Percentiles rank a stretch among this genome's conserved stretches.
Evolutionary conservation across 1,140 invertebrate species (phyloP).

Genomic region (Laupala kohalensis): DNA sequence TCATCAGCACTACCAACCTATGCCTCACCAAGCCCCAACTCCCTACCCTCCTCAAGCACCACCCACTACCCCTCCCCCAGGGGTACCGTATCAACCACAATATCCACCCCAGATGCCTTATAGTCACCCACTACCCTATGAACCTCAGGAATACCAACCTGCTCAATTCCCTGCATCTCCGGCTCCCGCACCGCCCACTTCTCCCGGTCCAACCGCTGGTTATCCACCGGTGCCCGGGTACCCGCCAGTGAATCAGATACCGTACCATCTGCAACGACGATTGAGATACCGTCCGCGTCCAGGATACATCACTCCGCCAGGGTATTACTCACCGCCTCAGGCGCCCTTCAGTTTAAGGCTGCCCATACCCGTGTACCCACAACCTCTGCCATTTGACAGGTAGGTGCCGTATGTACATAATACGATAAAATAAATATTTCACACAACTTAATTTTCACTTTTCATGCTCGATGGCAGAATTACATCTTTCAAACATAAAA

Average conservation of each 20-base stretch:
- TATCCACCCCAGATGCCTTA: background rate
- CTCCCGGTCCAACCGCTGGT: no score
- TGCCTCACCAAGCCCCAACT: background rate
- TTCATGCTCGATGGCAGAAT: no score
- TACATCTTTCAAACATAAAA: no score
- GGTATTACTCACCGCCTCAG: background rate
- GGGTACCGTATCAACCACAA: background rate
- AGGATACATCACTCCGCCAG: background rate
- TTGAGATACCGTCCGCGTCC: background rate
- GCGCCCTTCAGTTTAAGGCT: background rate
- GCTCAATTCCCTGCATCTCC: background rate
- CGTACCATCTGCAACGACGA: background rate
- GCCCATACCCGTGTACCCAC: background rate
- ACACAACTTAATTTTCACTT: background rate
- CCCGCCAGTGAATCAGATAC: background rate
- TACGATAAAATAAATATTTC: background rate
- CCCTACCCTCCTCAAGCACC: background rate
- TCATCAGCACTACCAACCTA: background rate
- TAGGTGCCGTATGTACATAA: background rate
- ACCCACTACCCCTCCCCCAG: no score
- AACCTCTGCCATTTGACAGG: background rate
- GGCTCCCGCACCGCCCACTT: no score
- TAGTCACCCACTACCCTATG: constrained; percentile 1
- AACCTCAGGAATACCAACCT: background rate
- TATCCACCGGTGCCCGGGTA: background rate